These are phyloP conservation scores for Myxocyprinus asiaticus DNA, from an alignment of 2,113 vertebrate species.

Conservation along the genomic window DNA sequence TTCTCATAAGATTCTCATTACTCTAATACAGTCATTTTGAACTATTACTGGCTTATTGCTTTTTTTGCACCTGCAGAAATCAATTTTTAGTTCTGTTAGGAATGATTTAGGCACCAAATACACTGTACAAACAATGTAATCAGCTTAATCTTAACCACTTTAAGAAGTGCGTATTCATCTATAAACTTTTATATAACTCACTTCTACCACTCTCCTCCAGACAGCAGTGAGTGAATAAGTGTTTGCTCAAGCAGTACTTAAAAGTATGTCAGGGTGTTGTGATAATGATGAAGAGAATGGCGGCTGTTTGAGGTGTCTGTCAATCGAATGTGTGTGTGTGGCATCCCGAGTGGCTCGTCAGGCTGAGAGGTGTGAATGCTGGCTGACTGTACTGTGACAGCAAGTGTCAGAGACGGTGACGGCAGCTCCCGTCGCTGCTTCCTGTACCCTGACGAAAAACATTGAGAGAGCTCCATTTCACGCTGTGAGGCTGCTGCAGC, in stretches of 20 bases:
- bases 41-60: too few relatives aligned
- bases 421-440: background rate
- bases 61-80: too few relatives aligned
- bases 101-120: background rate
- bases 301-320: constrained; percentile 33
- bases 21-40: too few relatives aligned
- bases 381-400: constrained; percentile 34
- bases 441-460: constrained; percentile 33
- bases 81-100: too few relatives aligned
- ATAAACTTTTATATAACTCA: background rate
- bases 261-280: constrained; percentile 28
- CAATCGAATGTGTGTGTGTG: background rate
- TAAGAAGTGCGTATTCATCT: background rate
- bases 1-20: too few relatives aligned
- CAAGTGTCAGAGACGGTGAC: constrained; percentile 35
- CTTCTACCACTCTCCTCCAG: background rate
- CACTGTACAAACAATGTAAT: background rate
- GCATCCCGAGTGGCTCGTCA: constrained; percentile 30
- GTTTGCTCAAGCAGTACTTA: constrained; percentile 19
- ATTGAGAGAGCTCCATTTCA: constrained; percentile 31
- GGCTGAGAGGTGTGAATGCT: constrained; percentile 18
- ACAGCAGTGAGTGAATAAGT: constrained; percentile 3
- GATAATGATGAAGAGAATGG: constrained; percentile 40
- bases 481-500: background rate
- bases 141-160: background rate